These are phyloP conservation scores for Melinaea menophilus DNA, from an alignment of 2,888 invertebrate genomes.

Conservation along the genomic window DNA sequence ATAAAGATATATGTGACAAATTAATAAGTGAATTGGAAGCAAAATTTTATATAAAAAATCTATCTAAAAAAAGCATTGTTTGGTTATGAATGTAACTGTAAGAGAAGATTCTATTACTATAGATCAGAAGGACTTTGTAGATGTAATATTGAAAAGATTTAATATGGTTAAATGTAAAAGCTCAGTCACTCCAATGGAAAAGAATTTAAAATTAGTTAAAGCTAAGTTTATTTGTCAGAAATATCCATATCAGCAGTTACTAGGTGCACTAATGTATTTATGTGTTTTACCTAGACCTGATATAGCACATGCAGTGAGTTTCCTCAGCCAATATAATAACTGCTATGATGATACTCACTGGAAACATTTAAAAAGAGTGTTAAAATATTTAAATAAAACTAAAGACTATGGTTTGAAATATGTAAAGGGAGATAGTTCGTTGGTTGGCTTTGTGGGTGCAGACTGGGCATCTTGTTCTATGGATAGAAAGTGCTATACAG, in stretches of 20 bases:
- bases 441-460: constrained; percentile 21
- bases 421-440: constrained; percentile 8
- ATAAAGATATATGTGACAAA: constrained; percentile 6
- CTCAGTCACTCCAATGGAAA: constrained; percentile 15
- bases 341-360: constrained; percentile 27
- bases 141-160: constrained; percentile 14
- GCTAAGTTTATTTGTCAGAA: neutral
- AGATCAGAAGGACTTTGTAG: constrained; percentile 15
- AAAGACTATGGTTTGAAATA: constrained; percentile 15
- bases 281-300: constrained; percentile 13
- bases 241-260: constrained; percentile 6
- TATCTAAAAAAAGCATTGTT: constrained; percentile 14
- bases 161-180: constrained; percentile 12
- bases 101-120: constrained; percentile 12
- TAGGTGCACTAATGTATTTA: constrained; percentile 13
- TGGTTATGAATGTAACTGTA: constrained; percentile 16
- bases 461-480: constrained; percentile 17
- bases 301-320: constrained; percentile 18
- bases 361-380: constrained; percentile 27
- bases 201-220: constrained; percentile 17
- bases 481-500: constrained; percentile 24
- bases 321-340: constrained; percentile 30
- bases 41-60: constrained; percentile 14
- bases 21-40: constrained; percentile 6
- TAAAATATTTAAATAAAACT: constrained; percentile 20